A percentile compares a stretch with the other conserved stretches of the same genome.
phyloP scores from a whole-genome alignment of 2,888 invertebrate species.

The Nephrotoma guestfalica region DNA sequence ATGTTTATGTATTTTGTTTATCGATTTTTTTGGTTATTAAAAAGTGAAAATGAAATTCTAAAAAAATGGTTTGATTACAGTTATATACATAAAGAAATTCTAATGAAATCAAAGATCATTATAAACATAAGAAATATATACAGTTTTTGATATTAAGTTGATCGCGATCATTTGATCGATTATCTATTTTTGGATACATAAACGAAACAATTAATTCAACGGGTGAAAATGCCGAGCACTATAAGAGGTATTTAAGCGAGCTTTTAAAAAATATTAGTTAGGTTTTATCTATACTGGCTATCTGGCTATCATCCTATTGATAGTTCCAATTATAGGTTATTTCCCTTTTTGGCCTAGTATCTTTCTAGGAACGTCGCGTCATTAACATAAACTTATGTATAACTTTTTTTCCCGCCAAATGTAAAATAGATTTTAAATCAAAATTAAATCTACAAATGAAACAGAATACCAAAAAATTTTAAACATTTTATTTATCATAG shows the following conservation, averaged over 20 bases:
- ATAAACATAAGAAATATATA: background rate
- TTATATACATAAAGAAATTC: background rate
- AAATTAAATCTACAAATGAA: background rate
- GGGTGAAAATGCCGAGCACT: constrained; percentile 17
- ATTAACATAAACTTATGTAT: too few relatives aligned
- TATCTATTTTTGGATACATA: background rate
- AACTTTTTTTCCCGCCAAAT: background rate
- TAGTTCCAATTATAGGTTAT: too few relatives aligned
- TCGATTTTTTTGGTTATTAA: background rate
- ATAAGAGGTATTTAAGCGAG: constrained; percentile 15
- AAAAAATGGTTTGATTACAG: background rate
- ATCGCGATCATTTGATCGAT: background rate
- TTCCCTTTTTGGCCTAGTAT: too few relatives aligned
- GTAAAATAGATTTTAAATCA: background rate
- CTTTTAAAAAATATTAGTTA: too few relatives aligned
- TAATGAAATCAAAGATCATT: background rate
- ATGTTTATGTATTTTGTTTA: background rate
- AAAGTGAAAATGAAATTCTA: background rate
- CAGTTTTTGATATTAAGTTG: background rate
- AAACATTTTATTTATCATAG: background rate
- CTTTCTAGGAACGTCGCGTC: too few relatives aligned
- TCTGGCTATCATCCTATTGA: too few relatives aligned
- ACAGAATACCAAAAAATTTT: background rate
- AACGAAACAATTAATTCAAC: background rate
- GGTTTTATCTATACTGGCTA: too few relatives aligned